A percentile compares a stretch with the other conserved stretches of the same genome.
These are phyloP conservation scores for Pampus argenteus DNA, from an alignment of 2,797 vertebrate species.

Conservation along the genomic window DNA sequence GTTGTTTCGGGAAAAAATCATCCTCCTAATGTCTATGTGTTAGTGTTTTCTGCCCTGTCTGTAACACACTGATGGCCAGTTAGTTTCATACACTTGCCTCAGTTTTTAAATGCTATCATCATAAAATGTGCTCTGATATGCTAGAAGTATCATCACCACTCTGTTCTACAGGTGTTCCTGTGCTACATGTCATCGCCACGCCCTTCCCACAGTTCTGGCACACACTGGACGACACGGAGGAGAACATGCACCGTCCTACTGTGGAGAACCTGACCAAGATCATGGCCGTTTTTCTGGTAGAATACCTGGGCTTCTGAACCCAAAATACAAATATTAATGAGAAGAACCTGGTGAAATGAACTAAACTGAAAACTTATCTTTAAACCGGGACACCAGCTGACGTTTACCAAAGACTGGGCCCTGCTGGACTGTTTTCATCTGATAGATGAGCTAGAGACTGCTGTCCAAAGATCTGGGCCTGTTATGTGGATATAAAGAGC, in stretches of 20 bases:
- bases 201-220: slow-evolving; percentile 94
- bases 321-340: neutral
- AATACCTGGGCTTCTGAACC: slow-evolving; percentile 87
- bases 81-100: too few relatives aligned
- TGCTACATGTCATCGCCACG: slow-evolving; percentile 90
- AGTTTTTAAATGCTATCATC: too few relatives aligned
- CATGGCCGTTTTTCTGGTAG: slow-evolving; percentile 88
- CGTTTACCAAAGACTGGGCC: slow-evolving; percentile 49
- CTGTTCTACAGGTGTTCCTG: slow-evolving; percentile 85
- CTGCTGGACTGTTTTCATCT: slow-evolving; percentile 15
- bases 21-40: too few relatives aligned
- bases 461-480: neutral
- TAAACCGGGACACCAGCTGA: slow-evolving; percentile 9
- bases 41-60: too few relatives aligned
- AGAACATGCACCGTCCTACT: slow-evolving; percentile 89
- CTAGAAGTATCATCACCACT: neutral
- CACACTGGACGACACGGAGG: slow-evolving; percentile 88
- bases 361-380: neutral
- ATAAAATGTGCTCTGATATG: neutral
- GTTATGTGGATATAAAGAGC: slow-evolving; percentile 19
- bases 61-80: too few relatives aligned
- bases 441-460: neutral
- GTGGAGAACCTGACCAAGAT: slow-evolving; percentile 91
- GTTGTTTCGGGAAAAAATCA: too few relatives aligned
- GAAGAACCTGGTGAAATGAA: slow-evolving; percentile 1